Conservation (phyloP, 2,113 vertebrate species). For the Oostethus manadensis region DNA sequence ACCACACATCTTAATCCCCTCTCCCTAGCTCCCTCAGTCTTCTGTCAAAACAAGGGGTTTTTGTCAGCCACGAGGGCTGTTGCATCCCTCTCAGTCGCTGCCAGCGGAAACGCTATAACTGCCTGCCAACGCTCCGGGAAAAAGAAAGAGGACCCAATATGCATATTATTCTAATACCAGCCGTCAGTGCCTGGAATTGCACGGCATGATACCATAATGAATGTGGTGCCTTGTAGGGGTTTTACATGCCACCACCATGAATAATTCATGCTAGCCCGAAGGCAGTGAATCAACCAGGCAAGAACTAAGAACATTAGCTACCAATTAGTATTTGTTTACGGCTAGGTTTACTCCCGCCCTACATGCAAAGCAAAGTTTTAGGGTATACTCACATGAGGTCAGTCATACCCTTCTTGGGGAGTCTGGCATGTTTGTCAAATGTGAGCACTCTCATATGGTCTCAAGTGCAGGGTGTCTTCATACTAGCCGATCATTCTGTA, state of each 20-base stretch:
- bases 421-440: no score
- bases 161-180: conserved; percentile 82
- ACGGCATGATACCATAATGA: conserved; percentile 82
- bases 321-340: conserved; percentile 93
- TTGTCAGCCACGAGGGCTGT: conserved; percentile 60
- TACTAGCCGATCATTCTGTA: no score
- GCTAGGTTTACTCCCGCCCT: conserved; percentile 51
- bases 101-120: conserved; percentile 69
- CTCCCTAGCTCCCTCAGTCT: conserved; percentile 37
- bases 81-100: conserved; percentile 63
- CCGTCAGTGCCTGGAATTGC: conserved; percentile 78
- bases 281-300: conserved; percentile 91
- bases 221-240: conserved; percentile 79
- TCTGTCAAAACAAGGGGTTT: conserved; percentile 64
- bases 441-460: no score
- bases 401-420: no score
- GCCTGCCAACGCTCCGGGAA: conserved; percentile 66
- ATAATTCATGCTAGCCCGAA: conserved; percentile 89
- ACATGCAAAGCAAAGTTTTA: conserved; percentile 29
- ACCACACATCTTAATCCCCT: conserved; percentile 55
- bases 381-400: not conserved
- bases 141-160: conserved; percentile 70
- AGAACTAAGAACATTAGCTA: conserved; percentile 89
- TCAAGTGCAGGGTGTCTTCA: no score
- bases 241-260: conserved; percentile 80